Evolutionary conservation across 2,888 invertebrate species (phyloP).

Genomic region (Hypsopygia costalis): DNA sequence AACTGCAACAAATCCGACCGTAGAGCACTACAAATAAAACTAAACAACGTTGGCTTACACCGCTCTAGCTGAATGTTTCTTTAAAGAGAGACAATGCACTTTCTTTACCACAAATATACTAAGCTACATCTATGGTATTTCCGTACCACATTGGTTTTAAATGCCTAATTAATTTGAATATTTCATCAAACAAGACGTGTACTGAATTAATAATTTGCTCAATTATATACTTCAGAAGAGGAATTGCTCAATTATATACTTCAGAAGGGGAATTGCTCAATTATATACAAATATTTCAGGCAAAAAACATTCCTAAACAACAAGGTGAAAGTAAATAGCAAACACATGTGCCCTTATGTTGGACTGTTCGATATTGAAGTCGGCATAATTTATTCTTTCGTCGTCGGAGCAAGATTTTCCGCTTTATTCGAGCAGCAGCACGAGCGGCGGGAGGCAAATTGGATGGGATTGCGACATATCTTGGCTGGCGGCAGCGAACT

Average conservation of each 20-base stretch:
- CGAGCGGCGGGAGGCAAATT: constrained; percentile 69
- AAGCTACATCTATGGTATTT: neutral
- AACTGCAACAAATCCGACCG: constrained; percentile 32
- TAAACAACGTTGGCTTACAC: constrained; percentile 35
- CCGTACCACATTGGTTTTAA: neutral
- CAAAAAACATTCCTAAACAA: constrained; percentile 1
- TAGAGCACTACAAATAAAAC: constrained; percentile 34
- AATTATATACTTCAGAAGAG: neutral
- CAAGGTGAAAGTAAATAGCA: constrained; percentile 20
- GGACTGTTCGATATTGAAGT: constrained; percentile 48
- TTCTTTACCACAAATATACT: neutral
- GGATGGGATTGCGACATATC: constrained; percentile 76
- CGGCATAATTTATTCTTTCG: constrained; percentile 64
- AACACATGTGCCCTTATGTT: constrained; percentile 30
- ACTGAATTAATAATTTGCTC: constrained; percentile 7
- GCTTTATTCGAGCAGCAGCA: constrained; percentile 67
- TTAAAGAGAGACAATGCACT: neutral
- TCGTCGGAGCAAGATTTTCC: constrained; percentile 63
- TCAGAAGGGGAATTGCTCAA: neutral
- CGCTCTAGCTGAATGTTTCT: constrained; percentile 10
- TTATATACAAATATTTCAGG: neutral
- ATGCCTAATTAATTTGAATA: neutral
- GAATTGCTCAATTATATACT: neutral
- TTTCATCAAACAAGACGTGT: constrained; percentile 5
- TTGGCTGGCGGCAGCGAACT: constrained; percentile 59